These are phyloP conservation scores for Plebejus argus DNA, from an alignment of 2,888 invertebrate species.

Conservation along the genomic window DNA sequence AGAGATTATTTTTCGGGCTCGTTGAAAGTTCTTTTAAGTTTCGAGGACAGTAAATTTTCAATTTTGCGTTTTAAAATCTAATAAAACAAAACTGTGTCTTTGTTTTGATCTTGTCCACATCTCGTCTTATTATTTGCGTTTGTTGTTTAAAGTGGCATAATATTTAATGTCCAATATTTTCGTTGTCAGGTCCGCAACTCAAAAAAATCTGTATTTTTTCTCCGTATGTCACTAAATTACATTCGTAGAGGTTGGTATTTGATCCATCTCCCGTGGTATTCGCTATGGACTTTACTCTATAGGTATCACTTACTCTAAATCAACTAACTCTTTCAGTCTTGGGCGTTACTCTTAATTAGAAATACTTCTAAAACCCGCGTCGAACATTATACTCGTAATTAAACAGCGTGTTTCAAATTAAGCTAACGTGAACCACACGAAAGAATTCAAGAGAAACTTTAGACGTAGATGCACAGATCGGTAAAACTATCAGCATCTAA, in stretches of 20 bases:
- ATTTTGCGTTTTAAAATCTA: no score
- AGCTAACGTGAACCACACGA: conserved; percentile 52
- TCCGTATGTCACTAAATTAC: conserved; percentile 27
- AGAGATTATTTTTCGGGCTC: no score
- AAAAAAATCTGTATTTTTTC: neutral
- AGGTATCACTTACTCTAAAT: conserved; percentile 77
- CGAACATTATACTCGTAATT: conserved; percentile 58
- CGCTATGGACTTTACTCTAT: conserved; percentile 78
- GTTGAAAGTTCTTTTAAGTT: no score
- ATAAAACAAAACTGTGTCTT: no score
- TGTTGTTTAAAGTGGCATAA: no score
- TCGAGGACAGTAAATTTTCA: no score
- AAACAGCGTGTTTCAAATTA: conserved; percentile 51
- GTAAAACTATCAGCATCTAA: conserved; percentile 46
- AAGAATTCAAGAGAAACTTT: conserved; percentile 46
- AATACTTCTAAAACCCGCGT: conserved; percentile 79
- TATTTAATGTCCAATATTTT: no score
- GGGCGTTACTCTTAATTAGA: conserved; percentile 80
- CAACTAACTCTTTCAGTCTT: conserved; percentile 79
- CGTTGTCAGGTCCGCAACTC: no score
- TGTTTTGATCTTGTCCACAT: no score
- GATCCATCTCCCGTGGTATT: conserved; percentile 57
- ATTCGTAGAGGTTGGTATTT: conserved; percentile 36
- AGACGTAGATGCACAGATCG: conserved; percentile 50
- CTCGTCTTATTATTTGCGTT: no score